Conservation (phyloP, 2,888 invertebrate species). For the Conomelus anceps region DNA sequence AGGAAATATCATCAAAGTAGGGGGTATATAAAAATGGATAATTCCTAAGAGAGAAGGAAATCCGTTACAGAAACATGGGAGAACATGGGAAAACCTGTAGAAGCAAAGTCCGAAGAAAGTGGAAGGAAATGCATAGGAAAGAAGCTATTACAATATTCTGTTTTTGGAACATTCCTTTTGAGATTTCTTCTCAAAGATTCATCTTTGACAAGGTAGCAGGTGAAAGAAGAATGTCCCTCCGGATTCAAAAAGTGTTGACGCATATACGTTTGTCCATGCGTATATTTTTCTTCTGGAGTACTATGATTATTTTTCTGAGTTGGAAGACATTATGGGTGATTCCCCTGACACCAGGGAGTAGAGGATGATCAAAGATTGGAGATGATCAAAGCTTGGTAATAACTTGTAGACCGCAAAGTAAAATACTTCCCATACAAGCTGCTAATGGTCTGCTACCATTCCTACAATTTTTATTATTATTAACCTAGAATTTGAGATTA, state of each 20-base stretch:
- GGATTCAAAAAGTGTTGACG: neutral
- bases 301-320: neutral
- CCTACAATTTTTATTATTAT: no score
- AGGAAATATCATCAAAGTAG: neutral
- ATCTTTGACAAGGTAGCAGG: neutral
- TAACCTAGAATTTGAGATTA: no score
- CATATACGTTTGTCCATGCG: neutral
- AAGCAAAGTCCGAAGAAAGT: neutral
- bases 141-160: neutral
- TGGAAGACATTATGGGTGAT: neutral
- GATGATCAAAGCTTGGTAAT: no score
- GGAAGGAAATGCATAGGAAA: neutral
- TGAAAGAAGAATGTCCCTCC: neutral
- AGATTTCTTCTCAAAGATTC: neutral
- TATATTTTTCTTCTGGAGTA: neutral
- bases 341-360: no score
- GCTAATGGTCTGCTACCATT: no score
- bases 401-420: no score
- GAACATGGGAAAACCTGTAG: neutral
- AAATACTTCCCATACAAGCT: no score
- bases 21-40: neutral
- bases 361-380: no score
- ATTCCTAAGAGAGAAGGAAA: neutral
- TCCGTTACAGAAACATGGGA: neutral
- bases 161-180: neutral